Evolutionary conservation across 2,888 invertebrate species (phyloP).

Genomic region (Hanleya hanleyi): DNA sequence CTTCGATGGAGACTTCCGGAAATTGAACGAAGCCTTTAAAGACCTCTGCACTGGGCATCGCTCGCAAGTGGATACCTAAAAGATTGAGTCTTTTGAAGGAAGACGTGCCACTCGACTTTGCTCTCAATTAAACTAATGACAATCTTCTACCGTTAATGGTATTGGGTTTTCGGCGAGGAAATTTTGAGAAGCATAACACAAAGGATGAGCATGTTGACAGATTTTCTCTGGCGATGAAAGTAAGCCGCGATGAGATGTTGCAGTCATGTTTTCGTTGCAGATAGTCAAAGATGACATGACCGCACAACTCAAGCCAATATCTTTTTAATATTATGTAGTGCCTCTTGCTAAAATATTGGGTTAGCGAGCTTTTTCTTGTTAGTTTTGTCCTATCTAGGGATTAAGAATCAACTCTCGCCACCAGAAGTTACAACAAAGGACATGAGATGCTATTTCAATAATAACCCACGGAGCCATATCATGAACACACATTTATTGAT

Average conservation of each 20-base stretch:
- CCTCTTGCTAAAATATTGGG: background rate
- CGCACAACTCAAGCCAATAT: background rate
- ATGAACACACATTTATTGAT: no score
- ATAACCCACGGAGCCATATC: no score
- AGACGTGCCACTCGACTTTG: background rate
- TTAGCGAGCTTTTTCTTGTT: no score
- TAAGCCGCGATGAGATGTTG: background rate
- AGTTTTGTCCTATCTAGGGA: no score
- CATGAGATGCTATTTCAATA: no score
- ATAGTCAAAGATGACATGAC: background rate
- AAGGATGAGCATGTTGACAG: conserved; percentile 2
- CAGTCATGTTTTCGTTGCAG: background rate
- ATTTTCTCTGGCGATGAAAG: background rate
- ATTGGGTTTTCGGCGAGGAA: background rate
- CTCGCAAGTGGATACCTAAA: background rate
- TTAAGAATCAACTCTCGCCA: no score
- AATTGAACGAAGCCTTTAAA: background rate
- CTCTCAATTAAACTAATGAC: background rate
- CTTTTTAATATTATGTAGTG: background rate
- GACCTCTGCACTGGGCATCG: background rate
- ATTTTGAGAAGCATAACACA: background rate
- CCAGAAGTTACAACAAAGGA: no score
- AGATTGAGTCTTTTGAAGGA: background rate
- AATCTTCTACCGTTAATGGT: background rate
- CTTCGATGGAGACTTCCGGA: background rate